Conservation (phyloP, 2,888 invertebrate genomes). For the Cephus runcator region DNA sequence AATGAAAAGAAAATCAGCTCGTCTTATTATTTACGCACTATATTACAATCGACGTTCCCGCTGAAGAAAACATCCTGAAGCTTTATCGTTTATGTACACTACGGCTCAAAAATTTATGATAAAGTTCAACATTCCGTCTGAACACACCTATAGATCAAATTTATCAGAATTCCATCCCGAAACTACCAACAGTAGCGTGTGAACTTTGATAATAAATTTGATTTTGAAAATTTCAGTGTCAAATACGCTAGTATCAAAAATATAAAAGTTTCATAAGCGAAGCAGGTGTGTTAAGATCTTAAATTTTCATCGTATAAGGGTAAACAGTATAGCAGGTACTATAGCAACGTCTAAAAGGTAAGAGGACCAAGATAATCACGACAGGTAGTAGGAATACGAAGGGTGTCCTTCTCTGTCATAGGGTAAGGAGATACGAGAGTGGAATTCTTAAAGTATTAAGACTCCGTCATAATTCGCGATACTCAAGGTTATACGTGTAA, state of each 20-base stretch:
- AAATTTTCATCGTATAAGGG: not conserved
- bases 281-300: not conserved
- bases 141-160: not conserved
- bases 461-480: not conserved
- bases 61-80: not conserved
- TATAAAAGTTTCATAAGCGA: not conserved
- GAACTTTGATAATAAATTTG: no score
- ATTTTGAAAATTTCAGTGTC: not conserved
- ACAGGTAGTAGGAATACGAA: no score
- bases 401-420: no score
- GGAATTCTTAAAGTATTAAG: not conserved
- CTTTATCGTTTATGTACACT: not conserved
- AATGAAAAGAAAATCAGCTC: not conserved
- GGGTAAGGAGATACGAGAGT: no score
- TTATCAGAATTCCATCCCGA: no score
- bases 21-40: not conserved
- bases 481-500: not conserved
- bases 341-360: not conserved
- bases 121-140: not conserved
- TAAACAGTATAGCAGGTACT: not conserved
- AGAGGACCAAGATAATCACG: no score
- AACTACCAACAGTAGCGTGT: no score
- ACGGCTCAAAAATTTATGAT: not conserved
- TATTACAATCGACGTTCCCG: not conserved
- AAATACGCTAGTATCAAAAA: not conserved